A percentile compares a stretch with the other conserved stretches of the same genome.
Evolutionary conservation across 2,888 invertebrate species (phyloP).

Genomic region (Melinopterus prodromus): DNA sequence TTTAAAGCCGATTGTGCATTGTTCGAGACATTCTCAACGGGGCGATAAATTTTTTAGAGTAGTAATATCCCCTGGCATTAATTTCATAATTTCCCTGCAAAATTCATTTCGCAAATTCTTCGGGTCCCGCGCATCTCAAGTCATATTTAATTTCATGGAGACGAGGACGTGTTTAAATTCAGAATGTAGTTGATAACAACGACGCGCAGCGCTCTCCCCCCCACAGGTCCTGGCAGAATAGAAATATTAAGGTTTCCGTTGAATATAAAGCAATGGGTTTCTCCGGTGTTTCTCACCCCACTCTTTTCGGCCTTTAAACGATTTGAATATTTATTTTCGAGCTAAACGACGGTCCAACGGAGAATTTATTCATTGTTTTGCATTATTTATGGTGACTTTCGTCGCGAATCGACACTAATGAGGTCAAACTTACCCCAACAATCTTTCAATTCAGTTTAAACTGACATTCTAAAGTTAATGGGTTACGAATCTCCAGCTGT

Average conservation of each 20-base stretch:
- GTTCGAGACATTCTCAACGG: not conserved
- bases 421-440: not conserved
- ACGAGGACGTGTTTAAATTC: constrained; percentile 21
- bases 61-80: constrained; percentile 8
- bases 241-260: not conserved
- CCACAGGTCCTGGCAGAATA: not conserved
- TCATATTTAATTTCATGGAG: constrained; percentile 18
- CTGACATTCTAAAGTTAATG: no score
- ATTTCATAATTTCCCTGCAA: constrained; percentile 19
- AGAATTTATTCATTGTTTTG: not conserved
- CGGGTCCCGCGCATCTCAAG: not conserved
- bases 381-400: not conserved
- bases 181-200: not conserved
- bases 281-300: not conserved
- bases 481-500: no score
- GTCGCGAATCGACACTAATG: not conserved
- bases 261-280: not conserved
- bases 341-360: not conserved
- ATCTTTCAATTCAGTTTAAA: no score
- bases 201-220: not conserved
- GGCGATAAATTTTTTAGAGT: constrained; percentile 7
- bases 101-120: constrained; percentile 16
- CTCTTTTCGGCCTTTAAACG: not conserved
- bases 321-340: not conserved
- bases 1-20: not conserved